Evolutionary conservation across 2,888 invertebrate genomes (phyloP), one percentile per base, ranked within the genome.

Genomic region (Ditula angustiorana): DNA sequence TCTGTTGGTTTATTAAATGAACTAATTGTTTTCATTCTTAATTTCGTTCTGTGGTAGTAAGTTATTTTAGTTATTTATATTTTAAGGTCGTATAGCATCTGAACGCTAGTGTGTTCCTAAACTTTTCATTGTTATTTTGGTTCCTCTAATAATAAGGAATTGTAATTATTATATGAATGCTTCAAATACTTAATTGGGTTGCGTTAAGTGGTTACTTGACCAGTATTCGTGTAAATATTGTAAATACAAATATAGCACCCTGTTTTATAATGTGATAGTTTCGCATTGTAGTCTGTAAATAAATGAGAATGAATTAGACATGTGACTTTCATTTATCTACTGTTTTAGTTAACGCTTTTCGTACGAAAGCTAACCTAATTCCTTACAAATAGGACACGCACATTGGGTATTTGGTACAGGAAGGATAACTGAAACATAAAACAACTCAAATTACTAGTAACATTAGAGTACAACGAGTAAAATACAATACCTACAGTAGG

Each of bases 201-300:
- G 46, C 41, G 49, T 57, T 37, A 50, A n/a, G n/a, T n/a, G n/a
- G n/a, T 37, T 19, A 26, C 57, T 58, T 46, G 50, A 57, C 50
- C 74, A 85, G 90, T 88, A 89, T 91, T 89, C 71, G 74, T 92
- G 92, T 92, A 92, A 79, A 92, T 90, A 91, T 70, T 85, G 86
- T 87, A 85, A 74, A 85, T 85, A 85, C 73, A 74, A 62, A 73
- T 74, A 72, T 80, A 86, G 80, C 78, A 72, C 81, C 86, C 83
- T 88, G 90, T 91, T 92, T 90, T 87, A 86, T 86, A 86, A 92
- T 92, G 92, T 92, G 92, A 87, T 86, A 83, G 85, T 77, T 77
- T 86, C 90, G 86, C 87, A 86, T 87, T 82, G 85, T 89, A 89
- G 86, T 83, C 76, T 90, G 91, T 92, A 92, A 92, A 92, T 92